Base-by-base conservation (phyloP, 2,888 invertebrate species). In the Scaptodrosophila latifasciaeformis region DNA sequence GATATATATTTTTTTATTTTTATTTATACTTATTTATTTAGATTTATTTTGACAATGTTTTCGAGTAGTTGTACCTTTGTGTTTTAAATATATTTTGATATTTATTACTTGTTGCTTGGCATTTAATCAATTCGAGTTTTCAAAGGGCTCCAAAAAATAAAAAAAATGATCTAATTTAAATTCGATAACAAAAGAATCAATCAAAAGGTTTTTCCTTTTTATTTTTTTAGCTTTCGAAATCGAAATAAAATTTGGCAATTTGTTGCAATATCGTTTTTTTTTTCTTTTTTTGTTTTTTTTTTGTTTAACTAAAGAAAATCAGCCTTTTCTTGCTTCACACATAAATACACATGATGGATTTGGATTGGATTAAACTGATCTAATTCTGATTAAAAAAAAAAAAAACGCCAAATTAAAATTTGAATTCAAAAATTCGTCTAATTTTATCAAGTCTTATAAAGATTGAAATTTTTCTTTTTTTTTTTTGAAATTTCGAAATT, bases 251-350 rank as follows among this genome's bases (percentile, higher is more conserved):
- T 81, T 76, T 82, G 82, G 77, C 77, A 81, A 76, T 79, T 75
- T 69, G 72, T 76, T 78, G 81, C 82, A 67, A 65, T 71, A 67
- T 62, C 54, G 48, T 57, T 54, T 62, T 58, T 65, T 54, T 48
- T 21, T 51, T 47, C 44, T 46, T 30, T 42, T 12, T 45, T 49
- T 47, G 18, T 37, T 24, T 42, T 59, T 63, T 54, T 43, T 50
- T 67, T 64, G 55, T 67, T 67, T 54, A 77, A 71, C 69, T 81
- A 83, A 80, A 81, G 70, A 80, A 79, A 80, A 77, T 77, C 82
- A 82, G 82, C 82, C 68, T 82, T 79, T 82, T 76, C 76, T 83
- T 83, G 74, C 71, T 81, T 70, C 67, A 62, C 70, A 74, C 64
- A 68, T 68, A 67, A 70, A 81, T 72, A 78, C 53, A 78, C 54